Evolutionary conservation across 2,797 vertebrate species (phyloP), one percentile per base, ranked within the genome.

Genomic region (Gymnocypris eckloni): DNA sequence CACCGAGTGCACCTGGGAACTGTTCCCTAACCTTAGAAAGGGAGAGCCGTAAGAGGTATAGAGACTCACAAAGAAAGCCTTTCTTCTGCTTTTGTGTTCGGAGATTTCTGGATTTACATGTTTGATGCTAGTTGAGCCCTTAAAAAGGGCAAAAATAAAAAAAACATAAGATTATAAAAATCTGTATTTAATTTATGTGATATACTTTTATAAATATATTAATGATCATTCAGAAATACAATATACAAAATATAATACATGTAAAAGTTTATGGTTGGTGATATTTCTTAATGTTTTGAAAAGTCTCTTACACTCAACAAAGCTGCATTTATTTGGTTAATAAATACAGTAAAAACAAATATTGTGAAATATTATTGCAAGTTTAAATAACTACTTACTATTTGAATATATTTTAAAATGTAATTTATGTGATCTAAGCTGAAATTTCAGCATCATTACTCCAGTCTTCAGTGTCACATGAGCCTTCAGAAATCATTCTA

Each of bases 1-100:
- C 69, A 54, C 18, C 7, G 13, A 66, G 73, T 67, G 71, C 73
- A 79, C 84, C 76, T 75, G 80, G 75, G 83, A 75, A 45, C 75
- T 76, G 56, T 72, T 83, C 39, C 72, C 45, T 72, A 82, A 79
- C 54, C 54, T 80, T 25, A 66, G 13, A 73, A 25, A 45, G 45
- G 25, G 25, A 10, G 39, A 25, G 28, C 11, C 12, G 64, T 15
- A 39, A 48, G 22, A 82, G 9, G 22, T 28, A 15, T 16, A 48
- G 41, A 75, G 20, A 16, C 28, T n/a, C 70, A 7, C 15, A 83
- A 75, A 45, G 25, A n/a, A 15, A 61, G 25, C 28, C n/a, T 73
- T 9, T 3, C 10, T 39, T 75, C 43, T 66, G 41, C 28, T 33
- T 16, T 66, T 7, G 61, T 28, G 28, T 67, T 64, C 7, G 0